These are phyloP conservation scores for Pseudoips prasinana DNA, from an alignment of 2,888 invertebrate genomes.

Conservation along the genomic window DNA sequence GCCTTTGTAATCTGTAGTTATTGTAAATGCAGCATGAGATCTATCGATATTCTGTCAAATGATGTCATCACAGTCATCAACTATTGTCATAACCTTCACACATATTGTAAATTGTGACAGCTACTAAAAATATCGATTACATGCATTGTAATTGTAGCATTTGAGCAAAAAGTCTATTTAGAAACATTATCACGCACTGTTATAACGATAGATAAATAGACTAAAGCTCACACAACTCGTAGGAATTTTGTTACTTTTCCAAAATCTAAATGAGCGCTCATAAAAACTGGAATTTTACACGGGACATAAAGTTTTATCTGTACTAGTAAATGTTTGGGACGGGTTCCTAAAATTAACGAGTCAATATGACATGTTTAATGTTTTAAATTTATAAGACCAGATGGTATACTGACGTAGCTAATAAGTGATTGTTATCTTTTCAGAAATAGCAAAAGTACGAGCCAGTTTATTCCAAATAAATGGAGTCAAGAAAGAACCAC, in stretches of 20 bases:
- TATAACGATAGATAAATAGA: background rate
- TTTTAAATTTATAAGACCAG: constrained; percentile 51
- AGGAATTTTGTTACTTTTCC: constrained; percentile 23
- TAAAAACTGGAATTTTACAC: constrained; percentile 42
- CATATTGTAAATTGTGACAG: constrained; percentile 21
- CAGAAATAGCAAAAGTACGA: constrained; percentile 99
- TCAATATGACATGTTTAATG: constrained; percentile 54
- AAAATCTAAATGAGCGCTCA: constrained; percentile 33
- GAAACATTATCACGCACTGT: constrained; percentile 2
- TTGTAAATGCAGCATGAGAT: constrained; percentile 44
- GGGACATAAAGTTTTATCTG: constrained; percentile 58
- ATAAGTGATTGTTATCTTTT: constrained; percentile 66
- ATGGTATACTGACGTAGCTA: constrained; percentile 24
- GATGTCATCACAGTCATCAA: constrained; percentile 49
- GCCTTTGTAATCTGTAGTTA: constrained; percentile 37
- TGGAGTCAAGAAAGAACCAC: constrained; percentile 96
- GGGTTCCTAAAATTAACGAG: constrained; percentile 51
- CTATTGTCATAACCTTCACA: constrained; percentile 31
- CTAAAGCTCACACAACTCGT: no score
- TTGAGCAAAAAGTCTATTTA: constrained; percentile 1
- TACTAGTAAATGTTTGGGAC: constrained; percentile 51
- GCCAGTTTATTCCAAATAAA: constrained; percentile 99
- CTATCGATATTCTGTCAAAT: constrained; percentile 49
- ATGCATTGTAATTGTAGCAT: constrained; percentile 4
- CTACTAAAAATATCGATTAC: constrained; percentile 24